A percentile compares a stretch with the other conserved stretches of the same genome.
Conservation (phyloP, 35 echinoderm and acorn worm species). For the Patiria miniata region DNA sequence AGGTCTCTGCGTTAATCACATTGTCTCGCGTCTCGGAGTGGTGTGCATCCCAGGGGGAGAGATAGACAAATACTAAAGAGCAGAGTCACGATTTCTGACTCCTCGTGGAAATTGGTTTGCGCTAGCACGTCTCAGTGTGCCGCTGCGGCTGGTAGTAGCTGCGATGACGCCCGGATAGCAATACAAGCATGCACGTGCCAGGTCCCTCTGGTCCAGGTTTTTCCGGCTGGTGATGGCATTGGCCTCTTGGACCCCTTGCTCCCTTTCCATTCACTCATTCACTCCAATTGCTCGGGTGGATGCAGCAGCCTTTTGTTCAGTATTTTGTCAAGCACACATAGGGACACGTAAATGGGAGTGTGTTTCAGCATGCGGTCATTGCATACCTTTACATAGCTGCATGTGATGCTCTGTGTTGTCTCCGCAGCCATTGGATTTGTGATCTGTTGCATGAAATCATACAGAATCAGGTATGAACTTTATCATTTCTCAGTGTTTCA, state of each 20-base stretch:
- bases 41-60: neutral
- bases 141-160: neutral
- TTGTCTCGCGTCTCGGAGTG: neutral
- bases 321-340: neutral
- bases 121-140: neutral
- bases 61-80: neutral
- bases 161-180: neutral
- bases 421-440: neutral
- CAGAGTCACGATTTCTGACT: constrained; percentile 5
- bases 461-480: too few species aligned
- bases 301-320: neutral
- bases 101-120: constrained; percentile 6
- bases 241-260: neutral
- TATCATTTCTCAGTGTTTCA: too few species aligned
- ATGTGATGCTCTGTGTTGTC: neutral
- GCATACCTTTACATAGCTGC: constrained; percentile 30
- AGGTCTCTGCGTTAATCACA: constrained; percentile 6
- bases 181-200: neutral
- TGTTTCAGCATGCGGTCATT: neutral
- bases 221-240: constrained; percentile 18
- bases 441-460: too few species aligned
- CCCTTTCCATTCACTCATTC: neutral
- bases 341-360: neutral
- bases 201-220: neutral
- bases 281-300: neutral